These are phyloP conservation scores for Austrolebias charrua DNA, from an alignment of 2,797 vertebrate species.

Conservation along the genomic window DNA sequence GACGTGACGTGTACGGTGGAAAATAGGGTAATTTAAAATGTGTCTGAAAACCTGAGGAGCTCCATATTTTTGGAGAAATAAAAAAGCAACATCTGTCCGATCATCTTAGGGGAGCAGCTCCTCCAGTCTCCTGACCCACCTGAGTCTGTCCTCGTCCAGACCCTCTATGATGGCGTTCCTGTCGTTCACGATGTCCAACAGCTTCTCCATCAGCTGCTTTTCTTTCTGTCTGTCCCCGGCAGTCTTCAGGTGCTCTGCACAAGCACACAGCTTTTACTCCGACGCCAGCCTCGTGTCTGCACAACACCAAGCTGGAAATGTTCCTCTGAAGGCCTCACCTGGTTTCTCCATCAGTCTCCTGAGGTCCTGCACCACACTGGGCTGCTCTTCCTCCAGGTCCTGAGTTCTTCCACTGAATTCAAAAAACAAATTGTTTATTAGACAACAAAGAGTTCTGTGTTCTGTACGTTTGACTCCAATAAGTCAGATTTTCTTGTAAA, in stretches of 20 bases:
- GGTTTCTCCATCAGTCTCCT: constrained; percentile 84
- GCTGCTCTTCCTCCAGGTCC: constrained; percentile 86
- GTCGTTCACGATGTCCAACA: constrained; percentile 87
- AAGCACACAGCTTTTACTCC: constrained; percentile 10
- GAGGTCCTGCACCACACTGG: constrained; percentile 83
- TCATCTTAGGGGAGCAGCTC: not conserved
- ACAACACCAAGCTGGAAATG: not conserved
- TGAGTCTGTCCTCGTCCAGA: constrained; percentile 92
- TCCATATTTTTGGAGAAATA: not conserved
- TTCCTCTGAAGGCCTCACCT: constrained; percentile 66
- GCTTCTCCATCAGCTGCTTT: constrained; percentile 83
- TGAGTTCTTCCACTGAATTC: constrained; percentile 83
- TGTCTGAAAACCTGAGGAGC: not conserved
- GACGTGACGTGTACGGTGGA: too few species aligned
- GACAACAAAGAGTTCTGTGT: not conserved
- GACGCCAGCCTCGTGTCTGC: fast-evolving
- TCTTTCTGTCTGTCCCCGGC: constrained; percentile 79
- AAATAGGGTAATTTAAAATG: too few species aligned
- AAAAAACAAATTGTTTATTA: not conserved
- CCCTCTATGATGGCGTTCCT: constrained; percentile 88
- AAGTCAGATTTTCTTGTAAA: too few species aligned
- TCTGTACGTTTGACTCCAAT: too few species aligned
- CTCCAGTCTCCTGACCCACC: constrained; percentile 71
- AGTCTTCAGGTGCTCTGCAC: constrained; percentile 79
- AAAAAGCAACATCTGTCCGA: not conserved